Evolutionary conservation across 2,797 vertebrate genomes (phyloP).

Genomic region (Microctenopoma steveboyesi): DNA sequence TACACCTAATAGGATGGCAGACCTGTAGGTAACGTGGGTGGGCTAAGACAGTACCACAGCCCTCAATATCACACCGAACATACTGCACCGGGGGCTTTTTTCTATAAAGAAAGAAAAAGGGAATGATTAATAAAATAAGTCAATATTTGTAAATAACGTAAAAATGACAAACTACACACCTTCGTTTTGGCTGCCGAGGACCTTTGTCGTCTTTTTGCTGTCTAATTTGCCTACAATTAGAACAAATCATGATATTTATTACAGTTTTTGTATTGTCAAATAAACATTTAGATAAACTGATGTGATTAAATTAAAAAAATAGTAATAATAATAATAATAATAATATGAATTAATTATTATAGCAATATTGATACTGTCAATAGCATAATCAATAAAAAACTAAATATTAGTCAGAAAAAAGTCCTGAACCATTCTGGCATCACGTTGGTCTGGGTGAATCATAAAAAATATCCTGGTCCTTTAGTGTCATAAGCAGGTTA

Average conservation of each 20-base stretch:
- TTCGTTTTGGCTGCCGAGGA: constrained; percentile 89
- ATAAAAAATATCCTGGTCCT: not conserved
- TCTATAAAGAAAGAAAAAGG: constrained; percentile 64
- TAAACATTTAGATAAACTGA: too few species aligned
- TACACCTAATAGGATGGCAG: constrained; percentile 36
- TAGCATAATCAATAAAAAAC: too few species aligned
- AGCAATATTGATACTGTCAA: too few species aligned
- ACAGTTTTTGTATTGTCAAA: not conserved
- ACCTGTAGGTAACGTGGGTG: constrained; percentile 94
- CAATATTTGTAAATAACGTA: not conserved
- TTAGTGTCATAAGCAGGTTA: not conserved
- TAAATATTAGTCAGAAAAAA: not conserved
- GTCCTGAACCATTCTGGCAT: not conserved
- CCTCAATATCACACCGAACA: constrained; percentile 94
- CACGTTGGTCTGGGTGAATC: not conserved
- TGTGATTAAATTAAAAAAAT: too few species aligned
- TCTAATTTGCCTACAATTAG: constrained; percentile 84
- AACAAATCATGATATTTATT: not conserved
- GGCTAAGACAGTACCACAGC: constrained; percentile 92
- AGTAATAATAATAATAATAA: too few species aligned
- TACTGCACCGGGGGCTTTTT: constrained; percentile 96
- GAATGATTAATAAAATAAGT: not conserved
- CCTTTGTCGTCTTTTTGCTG: constrained; percentile 91
- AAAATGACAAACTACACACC: constrained; percentile 68
- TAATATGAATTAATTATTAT: too few species aligned